Percentiles rank a stretch among this genome's conserved stretches.
phyloP scores from a whole-genome alignment of 2,888 invertebrate genomes.

The Coenonympha glycerion region DNA sequence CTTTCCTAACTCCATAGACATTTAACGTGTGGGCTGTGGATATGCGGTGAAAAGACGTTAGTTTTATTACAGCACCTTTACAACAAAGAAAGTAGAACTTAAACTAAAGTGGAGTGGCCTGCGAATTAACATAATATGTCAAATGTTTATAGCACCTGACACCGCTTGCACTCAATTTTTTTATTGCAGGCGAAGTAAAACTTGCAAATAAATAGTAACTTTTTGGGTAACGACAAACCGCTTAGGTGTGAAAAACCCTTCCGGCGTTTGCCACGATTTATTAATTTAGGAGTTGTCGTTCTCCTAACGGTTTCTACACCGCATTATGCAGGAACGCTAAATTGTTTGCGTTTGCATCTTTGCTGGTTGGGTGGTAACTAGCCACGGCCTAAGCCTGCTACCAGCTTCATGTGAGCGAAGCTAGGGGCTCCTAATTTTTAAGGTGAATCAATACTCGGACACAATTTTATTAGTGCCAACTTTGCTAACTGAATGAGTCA shows the following conservation, averaged over 20 bases:
- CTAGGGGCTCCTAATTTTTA: no score
- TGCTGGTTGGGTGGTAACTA: no score
- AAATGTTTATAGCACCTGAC: conserved; percentile 35
- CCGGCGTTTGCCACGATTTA: no score
- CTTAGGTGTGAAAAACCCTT: no score
- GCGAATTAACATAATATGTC: conserved; percentile 44
- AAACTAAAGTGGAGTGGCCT: conserved; percentile 15
- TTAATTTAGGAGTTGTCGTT: no score
- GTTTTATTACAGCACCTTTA: conserved; percentile 13
- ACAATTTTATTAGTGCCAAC: no score
- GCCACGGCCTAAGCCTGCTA: no score
- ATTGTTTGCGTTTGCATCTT: no score
- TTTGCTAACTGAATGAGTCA: background rate
- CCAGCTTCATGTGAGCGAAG: no score
- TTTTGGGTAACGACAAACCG: background rate
- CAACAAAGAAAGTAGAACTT: conserved; percentile 47
- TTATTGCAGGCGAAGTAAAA: conserved; percentile 11
- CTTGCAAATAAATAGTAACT: background rate
- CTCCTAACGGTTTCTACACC: no score
- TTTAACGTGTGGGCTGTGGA: conserved; percentile 6
- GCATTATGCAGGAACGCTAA: no score
- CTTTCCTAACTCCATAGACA: conserved; percentile 3
- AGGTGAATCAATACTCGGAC: no score
- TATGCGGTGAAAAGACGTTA: conserved; percentile 21
- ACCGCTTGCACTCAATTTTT: conserved; percentile 46